A percentile compares a stretch with the other conserved stretches of the same genome.
Conservation (phyloP, 1,140 invertebrate species). For the Magallana ariakensis region DNA sequence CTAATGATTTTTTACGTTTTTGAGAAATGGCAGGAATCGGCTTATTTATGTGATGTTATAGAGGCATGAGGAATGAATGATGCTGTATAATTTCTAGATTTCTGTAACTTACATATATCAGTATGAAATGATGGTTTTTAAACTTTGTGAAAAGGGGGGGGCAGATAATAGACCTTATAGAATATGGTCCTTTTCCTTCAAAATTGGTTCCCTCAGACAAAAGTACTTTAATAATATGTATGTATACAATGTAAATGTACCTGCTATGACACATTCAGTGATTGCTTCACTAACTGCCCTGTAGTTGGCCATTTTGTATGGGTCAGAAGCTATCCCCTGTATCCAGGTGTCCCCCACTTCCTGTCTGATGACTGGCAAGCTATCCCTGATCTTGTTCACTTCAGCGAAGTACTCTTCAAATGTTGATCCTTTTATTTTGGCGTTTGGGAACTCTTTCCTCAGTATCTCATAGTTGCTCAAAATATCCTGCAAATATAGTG, state of each 20-base stretch:
- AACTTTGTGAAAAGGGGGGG: too few relatives aligned
- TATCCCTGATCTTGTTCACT: slow-evolving; percentile 58
- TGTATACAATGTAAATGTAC: neutral
- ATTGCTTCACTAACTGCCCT: slow-evolving; percentile 57
- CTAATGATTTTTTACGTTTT: too few relatives aligned
- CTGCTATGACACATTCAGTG: neutral
- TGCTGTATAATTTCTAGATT: too few relatives aligned
- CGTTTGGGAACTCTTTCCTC: slow-evolving; percentile 71
- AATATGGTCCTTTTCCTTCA: too few relatives aligned
- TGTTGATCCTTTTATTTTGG: slow-evolving; percentile 65
- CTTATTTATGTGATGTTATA: too few relatives aligned
- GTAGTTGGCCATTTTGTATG: slow-evolving; percentile 69
- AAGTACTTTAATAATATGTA: too few relatives aligned
- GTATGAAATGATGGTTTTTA: too few relatives aligned
- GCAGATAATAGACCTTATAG: too few relatives aligned
- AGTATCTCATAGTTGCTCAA: slow-evolving; percentile 70
- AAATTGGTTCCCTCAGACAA: too few relatives aligned
- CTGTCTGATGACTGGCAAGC: slow-evolving; percentile 63
- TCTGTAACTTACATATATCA: too few relatives aligned
- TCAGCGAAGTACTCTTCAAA: slow-evolving; percentile 71
- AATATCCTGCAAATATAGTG: slow-evolving; percentile 69
- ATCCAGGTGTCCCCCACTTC: slow-evolving; percentile 79
- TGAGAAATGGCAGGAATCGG: too few relatives aligned
- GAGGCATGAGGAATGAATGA: too few relatives aligned
- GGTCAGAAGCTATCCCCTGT: slow-evolving; percentile 74